Percentiles rank a stretch among this genome's conserved stretches.
phyloP scores from a whole-genome alignment of 1,140 invertebrate species.

The Drosophila murphyi region DNA sequence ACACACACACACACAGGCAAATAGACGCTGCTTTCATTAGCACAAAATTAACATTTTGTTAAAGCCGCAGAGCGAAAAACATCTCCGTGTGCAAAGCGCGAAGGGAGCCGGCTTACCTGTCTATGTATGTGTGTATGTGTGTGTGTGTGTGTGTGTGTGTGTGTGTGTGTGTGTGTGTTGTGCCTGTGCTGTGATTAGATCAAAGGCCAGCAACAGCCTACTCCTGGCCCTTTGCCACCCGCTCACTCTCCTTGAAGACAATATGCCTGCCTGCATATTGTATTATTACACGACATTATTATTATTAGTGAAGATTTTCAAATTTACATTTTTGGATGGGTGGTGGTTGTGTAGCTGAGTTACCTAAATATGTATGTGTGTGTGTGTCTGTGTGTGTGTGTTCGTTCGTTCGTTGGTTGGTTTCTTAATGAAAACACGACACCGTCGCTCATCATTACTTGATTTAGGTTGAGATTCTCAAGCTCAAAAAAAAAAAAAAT shows the following conservation, averaged over 20 bases:
- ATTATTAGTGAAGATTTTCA: constrained; percentile 77
- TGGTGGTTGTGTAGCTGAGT: background rate
- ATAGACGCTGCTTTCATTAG: constrained; percentile 50
- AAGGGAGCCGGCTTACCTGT: background rate
- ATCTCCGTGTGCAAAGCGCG: constrained; percentile 9
- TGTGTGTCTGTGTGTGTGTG: constrained; percentile 1
- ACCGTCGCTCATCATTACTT: constrained; percentile 76
- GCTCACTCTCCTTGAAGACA: constrained; percentile 23
- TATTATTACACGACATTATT: constrained; percentile 63
- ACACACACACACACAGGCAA: constrained; percentile 2
- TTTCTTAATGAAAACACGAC: constrained; percentile 78
- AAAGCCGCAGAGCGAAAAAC: constrained; percentile 53
- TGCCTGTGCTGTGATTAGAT: constrained; percentile 48
- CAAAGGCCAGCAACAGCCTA: constrained; percentile 41
- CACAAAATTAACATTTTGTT: constrained; percentile 63
- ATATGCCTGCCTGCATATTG: constrained; percentile 47
- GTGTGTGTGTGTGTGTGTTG: constrained; percentile 29
- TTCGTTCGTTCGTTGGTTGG: constrained; percentile 29
- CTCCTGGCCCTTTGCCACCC: background rate
- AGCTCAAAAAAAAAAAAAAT: constrained; percentile 17
- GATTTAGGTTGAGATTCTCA: constrained; percentile 33
- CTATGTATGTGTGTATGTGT: background rate
- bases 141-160: constrained; percentile 15
- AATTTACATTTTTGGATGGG: constrained; percentile 48
- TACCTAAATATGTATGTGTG: background rate